Conservation (phyloP, 2,888 invertebrate genomes). For the Hypercompe scribonia region DNA sequence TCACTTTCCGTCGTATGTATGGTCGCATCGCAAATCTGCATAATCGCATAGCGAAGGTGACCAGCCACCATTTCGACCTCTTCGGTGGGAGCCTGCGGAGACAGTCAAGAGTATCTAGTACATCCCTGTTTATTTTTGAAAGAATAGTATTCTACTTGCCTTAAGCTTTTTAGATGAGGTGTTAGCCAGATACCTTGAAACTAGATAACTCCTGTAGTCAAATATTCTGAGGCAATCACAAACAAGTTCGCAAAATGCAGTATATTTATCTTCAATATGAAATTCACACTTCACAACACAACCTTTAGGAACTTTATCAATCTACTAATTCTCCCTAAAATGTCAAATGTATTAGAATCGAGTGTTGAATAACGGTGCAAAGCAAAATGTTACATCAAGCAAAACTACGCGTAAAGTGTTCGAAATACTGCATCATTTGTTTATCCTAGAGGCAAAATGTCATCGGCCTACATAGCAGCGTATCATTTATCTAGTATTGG, state of each 20-base stretch:
- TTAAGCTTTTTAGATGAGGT: neutral
- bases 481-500: constrained; percentile 74
- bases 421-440: constrained; percentile 49
- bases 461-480: constrained; percentile 61
- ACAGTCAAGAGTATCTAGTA: too few species aligned
- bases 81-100: too few species aligned
- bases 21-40: too few species aligned
- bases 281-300: constrained; percentile 28
- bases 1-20: too few species aligned
- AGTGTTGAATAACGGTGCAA: constrained; percentile 36
- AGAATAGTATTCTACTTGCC: too few species aligned
- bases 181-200: neutral
- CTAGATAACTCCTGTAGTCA: neutral
- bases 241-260: constrained; percentile 20
- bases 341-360: constrained; percentile 40
- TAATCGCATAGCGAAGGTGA: too few species aligned
- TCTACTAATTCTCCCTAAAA: constrained; percentile 39
- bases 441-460: constrained; percentile 58
- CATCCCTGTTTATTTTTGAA: too few species aligned
- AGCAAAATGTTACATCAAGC: constrained; percentile 35
- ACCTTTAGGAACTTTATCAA: constrained; percentile 28
- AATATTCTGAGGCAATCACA: constrained; percentile 5
- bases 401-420: constrained; percentile 41
- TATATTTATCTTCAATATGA: constrained; percentile 20
- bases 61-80: too few species aligned